Base-by-base conservation (phyloP, 2,888 invertebrate genomes). In the Hypena proboscidalis region DNA sequence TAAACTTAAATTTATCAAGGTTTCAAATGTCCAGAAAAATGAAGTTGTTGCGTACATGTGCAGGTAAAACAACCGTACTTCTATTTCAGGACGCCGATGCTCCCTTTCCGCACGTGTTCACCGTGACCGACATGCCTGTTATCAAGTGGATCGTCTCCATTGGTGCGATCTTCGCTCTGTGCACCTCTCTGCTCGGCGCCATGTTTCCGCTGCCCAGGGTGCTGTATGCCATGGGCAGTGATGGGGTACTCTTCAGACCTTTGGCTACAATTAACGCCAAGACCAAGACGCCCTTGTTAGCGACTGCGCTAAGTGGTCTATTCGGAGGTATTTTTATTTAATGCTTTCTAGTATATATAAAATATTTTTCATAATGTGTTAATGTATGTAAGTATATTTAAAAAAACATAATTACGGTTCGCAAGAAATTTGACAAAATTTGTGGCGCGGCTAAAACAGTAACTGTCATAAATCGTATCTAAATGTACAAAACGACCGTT, bases 111-210 rank as follows among this genome's bases (percentile, higher is more conserved):
- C 93, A 94, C 68, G 97, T 96, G 1, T 98, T 98, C 82, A 93
- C 94, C 0, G 78, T 93, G 67, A 93, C 95, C 1, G 95, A 95
- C 0, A 94, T 97, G 94, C 92, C 93, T 0, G 91, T 93, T 1
- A 93, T 98, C 42, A 96, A 95, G 78, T 97, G 97, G 95, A 94
- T 98, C 31, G 98, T 99, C 1, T 96, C 97, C 0, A 90, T 97
- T 33, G 98, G 98, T 0, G 98, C 98, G 0, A 93, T 98, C 17
- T 97, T 97, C 80, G 98, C 98, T 0, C 92, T 99, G 3, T 97
- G 96, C 74, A 97, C 98, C 1, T 97, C 95, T 62, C 86, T 97
- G 38, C 88, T 97, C 22, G 97, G 97, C 0, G 95, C 96, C 20
- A 96, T 97, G 93, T 98, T 97, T 80, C 97, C 97, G 0, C 80